phyloP scores from a whole-genome alignment of 1,140 invertebrate species.

The Apis laboriosa region DNA sequence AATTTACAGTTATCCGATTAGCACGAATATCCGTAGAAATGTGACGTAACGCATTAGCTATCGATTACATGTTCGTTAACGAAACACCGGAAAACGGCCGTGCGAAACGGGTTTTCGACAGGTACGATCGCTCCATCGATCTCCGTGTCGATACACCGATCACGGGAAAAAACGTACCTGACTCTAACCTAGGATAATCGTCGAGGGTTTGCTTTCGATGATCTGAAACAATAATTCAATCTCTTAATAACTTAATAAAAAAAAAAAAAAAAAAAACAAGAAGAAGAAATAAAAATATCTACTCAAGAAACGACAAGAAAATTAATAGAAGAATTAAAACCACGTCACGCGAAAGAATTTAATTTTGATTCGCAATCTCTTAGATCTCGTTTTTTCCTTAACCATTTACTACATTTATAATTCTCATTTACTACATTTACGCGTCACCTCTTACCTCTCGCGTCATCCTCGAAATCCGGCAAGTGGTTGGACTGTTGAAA shows the following conservation, averaged over 20 bases:
- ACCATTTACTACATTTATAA: too few species aligned
- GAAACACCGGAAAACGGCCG: constrained; percentile 28
- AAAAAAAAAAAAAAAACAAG: background rate
- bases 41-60: constrained; percentile 12
- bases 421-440: too few species aligned
- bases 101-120: constrained; percentile 37
- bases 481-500: constrained; percentile 77
- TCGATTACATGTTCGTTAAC: background rate
- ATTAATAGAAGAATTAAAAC: too few species aligned
- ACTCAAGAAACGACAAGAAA: too few species aligned
- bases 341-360: too few species aligned
- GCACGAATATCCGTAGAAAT: constrained; percentile 9
- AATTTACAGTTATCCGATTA: constrained; percentile 42
- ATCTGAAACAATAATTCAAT: constrained; percentile 72
- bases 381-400: too few species aligned
- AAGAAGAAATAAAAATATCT: background rate
- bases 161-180: constrained; percentile 71
- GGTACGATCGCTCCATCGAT: background rate
- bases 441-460: constrained; percentile 73
- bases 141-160: too few species aligned
- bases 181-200: constrained; percentile 78
- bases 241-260: background rate
- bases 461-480: constrained; percentile 75
- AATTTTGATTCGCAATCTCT: too few species aligned
- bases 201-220: constrained; percentile 78